Evolutionary conservation across 2,888 invertebrate species (phyloP).

Genomic region (Notodonta dromedarius): DNA sequence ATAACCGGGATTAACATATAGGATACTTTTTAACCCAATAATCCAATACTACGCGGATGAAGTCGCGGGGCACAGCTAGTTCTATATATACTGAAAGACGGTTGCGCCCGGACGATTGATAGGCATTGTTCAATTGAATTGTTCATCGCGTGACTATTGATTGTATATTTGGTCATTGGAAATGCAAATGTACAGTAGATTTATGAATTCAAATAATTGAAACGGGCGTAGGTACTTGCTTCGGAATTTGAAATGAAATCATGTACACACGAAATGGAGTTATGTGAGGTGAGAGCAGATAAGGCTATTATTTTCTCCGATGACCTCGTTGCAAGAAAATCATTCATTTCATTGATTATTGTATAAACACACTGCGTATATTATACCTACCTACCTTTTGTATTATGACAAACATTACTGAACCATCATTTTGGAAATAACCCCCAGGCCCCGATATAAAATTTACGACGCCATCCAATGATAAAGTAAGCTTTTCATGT

Average conservation of each 20-base stretch:
- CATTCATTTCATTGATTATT: background rate
- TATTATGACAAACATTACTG: background rate
- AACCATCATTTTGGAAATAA: background rate
- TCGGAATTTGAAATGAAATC: background rate
- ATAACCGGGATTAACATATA: too few species aligned
- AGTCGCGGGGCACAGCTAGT: too few species aligned
- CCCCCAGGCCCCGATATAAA: constrained; percentile 5
- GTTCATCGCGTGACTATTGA: background rate
- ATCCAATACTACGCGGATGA: too few species aligned
- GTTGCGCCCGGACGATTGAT: background rate
- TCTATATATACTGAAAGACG: too few species aligned
- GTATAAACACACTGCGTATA: background rate
- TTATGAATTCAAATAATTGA: background rate
- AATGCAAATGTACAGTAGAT: background rate
- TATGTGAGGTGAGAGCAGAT: too few species aligned
- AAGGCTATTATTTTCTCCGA: too few species aligned
- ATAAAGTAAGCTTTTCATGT: constrained; percentile 33
- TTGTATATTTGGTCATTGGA: background rate
- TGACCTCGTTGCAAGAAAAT: too few species aligned
- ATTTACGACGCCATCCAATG: constrained; percentile 32
- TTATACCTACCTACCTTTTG: too few species aligned
- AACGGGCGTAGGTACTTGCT: background rate
- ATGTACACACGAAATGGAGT: too few species aligned
- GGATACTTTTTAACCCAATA: too few species aligned
- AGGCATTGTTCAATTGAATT: background rate